Evolutionary conservation across 2,113 vertebrate species (phyloP).

Genomic region (Brachypodius melanocephalos): DNA sequence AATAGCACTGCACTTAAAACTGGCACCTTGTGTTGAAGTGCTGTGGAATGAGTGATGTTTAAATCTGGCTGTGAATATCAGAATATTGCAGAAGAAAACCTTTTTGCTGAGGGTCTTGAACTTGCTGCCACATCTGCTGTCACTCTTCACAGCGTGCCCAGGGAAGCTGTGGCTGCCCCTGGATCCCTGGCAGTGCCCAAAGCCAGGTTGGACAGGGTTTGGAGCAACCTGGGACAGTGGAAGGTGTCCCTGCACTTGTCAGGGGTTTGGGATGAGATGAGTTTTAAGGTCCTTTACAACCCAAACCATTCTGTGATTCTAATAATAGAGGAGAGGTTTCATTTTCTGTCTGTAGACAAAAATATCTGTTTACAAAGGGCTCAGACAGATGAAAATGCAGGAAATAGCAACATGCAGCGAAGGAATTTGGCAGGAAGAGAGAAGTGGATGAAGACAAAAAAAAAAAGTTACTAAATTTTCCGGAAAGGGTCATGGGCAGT

Average conservation of each 20-base stretch:
- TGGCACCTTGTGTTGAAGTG: background rate
- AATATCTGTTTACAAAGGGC: background rate
- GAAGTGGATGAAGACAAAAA: background rate
- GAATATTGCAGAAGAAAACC: background rate
- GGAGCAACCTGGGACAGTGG: background rate
- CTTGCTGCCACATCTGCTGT: background rate
- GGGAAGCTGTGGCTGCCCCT: background rate
- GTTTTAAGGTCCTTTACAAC: background rate
- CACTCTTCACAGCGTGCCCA: background rate
- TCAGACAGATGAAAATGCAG: background rate
- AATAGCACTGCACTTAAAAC: background rate
- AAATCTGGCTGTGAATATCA: background rate
- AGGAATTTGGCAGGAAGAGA: background rate
- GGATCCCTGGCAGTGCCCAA: background rate
- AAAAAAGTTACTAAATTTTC: background rate
- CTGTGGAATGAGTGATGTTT: background rate
- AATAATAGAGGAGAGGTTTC: background rate
- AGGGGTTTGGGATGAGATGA: background rate
- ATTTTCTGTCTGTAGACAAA: background rate
- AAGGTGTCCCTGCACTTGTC: background rate
- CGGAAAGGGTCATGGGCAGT: background rate
- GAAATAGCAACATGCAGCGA: background rate
- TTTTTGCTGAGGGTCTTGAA: background rate
- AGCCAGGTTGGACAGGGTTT: fast-evolving
- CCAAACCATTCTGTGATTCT: background rate